phyloP scores from a whole-genome alignment of 37 sponge, comb jelly and placozoan genomes.

The Theonella swinhoei region DNA sequence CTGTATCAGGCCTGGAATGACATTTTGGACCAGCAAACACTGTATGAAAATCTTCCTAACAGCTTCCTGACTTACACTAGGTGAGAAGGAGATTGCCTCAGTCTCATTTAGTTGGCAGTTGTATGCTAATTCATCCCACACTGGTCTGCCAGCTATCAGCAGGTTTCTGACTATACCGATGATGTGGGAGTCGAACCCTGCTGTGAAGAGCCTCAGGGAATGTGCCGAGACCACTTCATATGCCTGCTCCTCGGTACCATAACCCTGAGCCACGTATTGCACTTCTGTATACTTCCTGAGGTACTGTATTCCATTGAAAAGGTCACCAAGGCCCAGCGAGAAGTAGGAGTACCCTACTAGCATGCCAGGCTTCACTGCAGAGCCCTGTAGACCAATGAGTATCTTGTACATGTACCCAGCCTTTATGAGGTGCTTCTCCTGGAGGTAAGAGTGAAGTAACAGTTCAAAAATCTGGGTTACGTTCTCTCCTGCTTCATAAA shows the following conservation, averaged over 20 bases:
- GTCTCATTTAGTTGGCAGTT: conserved; percentile 44
- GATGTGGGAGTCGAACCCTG: conserved; percentile 76
- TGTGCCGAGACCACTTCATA: conserved; percentile 80
- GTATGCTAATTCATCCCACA: conserved; percentile 64
- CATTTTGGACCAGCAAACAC: conserved; percentile 48
- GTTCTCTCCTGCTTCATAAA: conserved; percentile 54
- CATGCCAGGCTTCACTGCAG: conserved; percentile 9
- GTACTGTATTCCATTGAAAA: conserved; percentile 65
- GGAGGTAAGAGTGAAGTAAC: conserved; percentile 70
- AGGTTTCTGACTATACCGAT: conserved; percentile 63
- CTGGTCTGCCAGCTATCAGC: conserved; percentile 39
- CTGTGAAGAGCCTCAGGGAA: conserved; percentile 64
- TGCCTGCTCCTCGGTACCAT: conserved; percentile 67
- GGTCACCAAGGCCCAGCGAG: conserved; percentile 79
- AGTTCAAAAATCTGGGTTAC: conserved; percentile 40
- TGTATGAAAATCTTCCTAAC: conserved; percentile 24
- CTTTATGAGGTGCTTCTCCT: conserved; percentile 42
- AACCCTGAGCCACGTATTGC: conserved; percentile 57
- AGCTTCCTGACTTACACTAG: conserved; percentile 8
- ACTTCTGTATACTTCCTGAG: conserved; percentile 52
- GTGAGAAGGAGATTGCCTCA: not conserved
- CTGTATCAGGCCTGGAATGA: conserved; percentile 39
- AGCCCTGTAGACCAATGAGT: conserved; percentile 65
- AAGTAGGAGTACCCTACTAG: conserved; percentile 55
- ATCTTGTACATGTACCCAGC: conserved; percentile 77